A percentile compares a stretch with the other conserved stretches of the same genome.
phyloP scores from a whole-genome alignment of 2,113 vertebrate species.

The Pygoscelis antarcticus region DNA sequence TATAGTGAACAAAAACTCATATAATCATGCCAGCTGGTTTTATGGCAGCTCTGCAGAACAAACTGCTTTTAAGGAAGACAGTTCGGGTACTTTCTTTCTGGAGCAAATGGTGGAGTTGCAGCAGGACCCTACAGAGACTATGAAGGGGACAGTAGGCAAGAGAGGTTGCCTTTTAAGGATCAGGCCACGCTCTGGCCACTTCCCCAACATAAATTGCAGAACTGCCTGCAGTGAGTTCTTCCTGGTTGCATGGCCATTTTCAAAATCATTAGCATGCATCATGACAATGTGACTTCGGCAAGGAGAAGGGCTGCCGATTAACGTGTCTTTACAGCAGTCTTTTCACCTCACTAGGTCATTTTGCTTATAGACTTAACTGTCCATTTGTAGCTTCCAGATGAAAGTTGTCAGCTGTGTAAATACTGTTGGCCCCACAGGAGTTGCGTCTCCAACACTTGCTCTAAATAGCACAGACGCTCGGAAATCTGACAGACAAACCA shows the following conservation, averaged over 20 bases:
- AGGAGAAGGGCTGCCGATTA: background rate
- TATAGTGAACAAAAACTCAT: background rate
- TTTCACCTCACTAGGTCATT: background rate
- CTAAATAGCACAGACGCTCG: background rate
- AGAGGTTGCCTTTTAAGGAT: background rate
- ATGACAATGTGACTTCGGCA: background rate
- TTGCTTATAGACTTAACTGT: background rate
- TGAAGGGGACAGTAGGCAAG: background rate
- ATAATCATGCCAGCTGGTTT: background rate
- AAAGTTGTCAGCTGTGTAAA: conserved; percentile 7
- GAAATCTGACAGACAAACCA: background rate
- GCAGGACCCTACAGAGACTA: background rate
- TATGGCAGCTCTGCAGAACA: background rate
- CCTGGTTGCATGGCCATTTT: background rate
- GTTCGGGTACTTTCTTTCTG: background rate
- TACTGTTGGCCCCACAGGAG: background rate
- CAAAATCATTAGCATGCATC: background rate
- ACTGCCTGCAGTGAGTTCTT: background rate
- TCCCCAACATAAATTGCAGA: background rate
- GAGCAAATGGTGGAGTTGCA: background rate
- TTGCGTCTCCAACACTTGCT: background rate
- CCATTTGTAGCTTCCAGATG: conserved; percentile 6
- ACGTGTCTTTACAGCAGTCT: background rate
- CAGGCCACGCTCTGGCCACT: background rate
- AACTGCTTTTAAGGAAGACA: background rate